phyloP scores from a whole-genome alignment of 1,140 invertebrate genomes.

The Cylas formicarius region DNA sequence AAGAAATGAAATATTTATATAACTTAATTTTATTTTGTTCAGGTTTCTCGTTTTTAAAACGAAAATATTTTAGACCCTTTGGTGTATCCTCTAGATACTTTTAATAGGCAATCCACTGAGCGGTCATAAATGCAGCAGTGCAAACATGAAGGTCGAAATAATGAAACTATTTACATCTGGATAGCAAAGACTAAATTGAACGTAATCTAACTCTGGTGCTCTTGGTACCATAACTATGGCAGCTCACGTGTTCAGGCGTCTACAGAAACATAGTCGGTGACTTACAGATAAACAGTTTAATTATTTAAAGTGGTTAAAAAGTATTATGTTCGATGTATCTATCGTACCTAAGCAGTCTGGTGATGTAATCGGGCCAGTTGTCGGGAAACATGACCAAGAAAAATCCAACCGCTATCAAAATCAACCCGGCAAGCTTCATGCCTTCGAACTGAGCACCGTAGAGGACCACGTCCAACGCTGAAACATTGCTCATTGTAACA shows the following conservation, averaged over 20 bases:
- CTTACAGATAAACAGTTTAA: slow-evolving; percentile 87
- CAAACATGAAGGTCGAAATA: no score
- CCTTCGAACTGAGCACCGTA: slow-evolving; percentile 81
- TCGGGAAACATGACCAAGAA: slow-evolving; percentile 91
- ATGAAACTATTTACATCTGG: no score
- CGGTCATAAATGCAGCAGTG: no score
- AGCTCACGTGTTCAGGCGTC: slow-evolving; percentile 90
- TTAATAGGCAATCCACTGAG: no score
- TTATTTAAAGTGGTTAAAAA: slow-evolving; percentile 1
- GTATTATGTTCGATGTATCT: neutral
- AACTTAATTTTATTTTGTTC: no score
- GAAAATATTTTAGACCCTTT: no score
- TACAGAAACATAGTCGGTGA: slow-evolving; percentile 94
- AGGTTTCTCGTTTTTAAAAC: no score
- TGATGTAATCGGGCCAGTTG: slow-evolving; percentile 93
- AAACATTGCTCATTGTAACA: slow-evolving; percentile 15
- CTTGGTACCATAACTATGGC: no score
- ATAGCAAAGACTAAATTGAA: no score
- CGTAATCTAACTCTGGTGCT: no score
- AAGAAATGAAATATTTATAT: no score
- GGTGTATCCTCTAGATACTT: no score
- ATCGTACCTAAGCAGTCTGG: slow-evolving; percentile 73
- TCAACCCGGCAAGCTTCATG: slow-evolving; percentile 90
- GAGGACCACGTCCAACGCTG: slow-evolving; percentile 74
- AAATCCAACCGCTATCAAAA: slow-evolving; percentile 84